Evolutionary conservation across 1,140 invertebrate species (phyloP), one percentile per base, ranked within the genome.

Genomic region (Philaenus spumarius): DNA sequence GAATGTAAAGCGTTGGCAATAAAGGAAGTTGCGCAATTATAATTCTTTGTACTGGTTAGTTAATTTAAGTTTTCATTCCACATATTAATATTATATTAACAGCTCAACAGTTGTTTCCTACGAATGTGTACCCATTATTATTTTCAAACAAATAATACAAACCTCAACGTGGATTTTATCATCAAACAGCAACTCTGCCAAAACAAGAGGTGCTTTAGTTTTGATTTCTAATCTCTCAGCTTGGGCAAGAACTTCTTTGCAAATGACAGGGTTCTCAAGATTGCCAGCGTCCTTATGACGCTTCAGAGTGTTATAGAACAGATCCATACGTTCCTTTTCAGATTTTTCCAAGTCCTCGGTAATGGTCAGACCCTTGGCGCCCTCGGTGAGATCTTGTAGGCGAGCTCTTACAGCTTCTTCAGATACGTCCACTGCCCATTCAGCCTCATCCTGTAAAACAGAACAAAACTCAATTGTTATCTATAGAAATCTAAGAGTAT

Each of bases 301-400:
- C 81, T 76, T 95, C 90, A 15, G 83, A 71, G 85, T 82, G 55
- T 87, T 85, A 70, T 96, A 97, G 70, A 98, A 92, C 62, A 99
- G 85, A 69, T 98, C 92, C 78, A 98, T 88, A 59, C 97, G 85
- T 73, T 99, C 95, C 69, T 91, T 94, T 69, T 93, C 90, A 58
- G 89, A 87, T 78, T 98, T 98, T 66, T 99, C 96, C 62, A 94
- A 80, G 75, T 99, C 96, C 73, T 97, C 94, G 63, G 86, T 93
- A 60, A 98, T 84, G 22, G 95, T 96, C 79, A 99, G 87, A 50
- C 84, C 84, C 74, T 96, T 96, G 2, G 92, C 93, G 45, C 94
- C 95, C 62, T 90, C 87, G 6, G 90, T 94, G 46, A 98, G 73
- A 73, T 95, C 89, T 75, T 95, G 88, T 66, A 90, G 80, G 61